phyloP scores from a whole-genome alignment of 64 coral and sea anemone species.

The Montipora capricornis region DNA sequence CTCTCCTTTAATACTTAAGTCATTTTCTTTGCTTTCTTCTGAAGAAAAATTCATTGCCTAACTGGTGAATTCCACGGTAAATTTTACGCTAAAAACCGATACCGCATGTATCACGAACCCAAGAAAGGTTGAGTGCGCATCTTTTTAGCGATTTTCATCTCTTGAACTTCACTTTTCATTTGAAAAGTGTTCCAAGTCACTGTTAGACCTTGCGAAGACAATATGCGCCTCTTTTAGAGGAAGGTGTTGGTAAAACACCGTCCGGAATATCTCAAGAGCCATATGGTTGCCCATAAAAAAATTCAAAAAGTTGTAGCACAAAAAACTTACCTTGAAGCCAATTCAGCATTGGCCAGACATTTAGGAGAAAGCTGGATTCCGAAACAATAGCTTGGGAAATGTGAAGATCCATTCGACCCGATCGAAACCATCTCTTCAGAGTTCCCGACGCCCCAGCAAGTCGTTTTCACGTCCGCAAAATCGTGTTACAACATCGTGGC shows the following conservation, averaged over 20 bases:
- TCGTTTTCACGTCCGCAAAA: background rate
- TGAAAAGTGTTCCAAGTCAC: slow-evolving; percentile 32
- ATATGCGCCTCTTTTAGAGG: slow-evolving; percentile 33
- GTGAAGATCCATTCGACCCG: background rate
- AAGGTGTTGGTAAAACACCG: slow-evolving; percentile 17
- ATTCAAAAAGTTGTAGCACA: background rate
- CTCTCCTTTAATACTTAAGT: too few relatives aligned
- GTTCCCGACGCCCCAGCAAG: slow-evolving; percentile 4
- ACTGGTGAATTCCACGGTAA: too few relatives aligned
- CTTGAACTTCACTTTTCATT: slow-evolving; percentile 38
- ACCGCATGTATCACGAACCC: too few relatives aligned
- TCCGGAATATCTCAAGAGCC: too few relatives aligned
- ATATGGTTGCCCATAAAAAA: background rate
- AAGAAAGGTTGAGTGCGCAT: background rate
- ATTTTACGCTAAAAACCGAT: too few relatives aligned
- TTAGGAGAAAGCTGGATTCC: background rate
- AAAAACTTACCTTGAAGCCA: background rate
- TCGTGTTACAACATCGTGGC: background rate
- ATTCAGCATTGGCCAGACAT: slow-evolving; percentile 23
- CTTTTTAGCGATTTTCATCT: background rate
- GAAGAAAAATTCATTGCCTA: too few relatives aligned
- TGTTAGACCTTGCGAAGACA: slow-evolving; percentile 43
- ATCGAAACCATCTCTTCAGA: slow-evolving; percentile 24
- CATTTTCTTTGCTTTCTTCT: too few relatives aligned
- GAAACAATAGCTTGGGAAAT: slow-evolving; percentile 5